Percentiles rank a stretch among this genome's conserved stretches.
phyloP scores from a whole-genome alignment of 2,113 vertebrate species.

The Paralichthys olivaceus region DNA sequence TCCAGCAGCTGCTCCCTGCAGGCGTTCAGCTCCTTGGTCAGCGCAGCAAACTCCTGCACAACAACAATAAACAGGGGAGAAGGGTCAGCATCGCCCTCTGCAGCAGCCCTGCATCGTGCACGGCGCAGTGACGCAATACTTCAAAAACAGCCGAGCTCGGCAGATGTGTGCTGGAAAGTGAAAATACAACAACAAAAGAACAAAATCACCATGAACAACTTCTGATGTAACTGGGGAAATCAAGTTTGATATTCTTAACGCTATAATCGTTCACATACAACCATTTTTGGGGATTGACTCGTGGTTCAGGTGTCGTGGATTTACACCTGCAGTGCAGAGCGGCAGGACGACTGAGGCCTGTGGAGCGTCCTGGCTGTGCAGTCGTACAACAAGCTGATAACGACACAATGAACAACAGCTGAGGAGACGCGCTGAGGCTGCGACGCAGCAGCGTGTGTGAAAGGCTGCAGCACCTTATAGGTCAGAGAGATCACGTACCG shows the following conservation, averaged over 20 bases:
- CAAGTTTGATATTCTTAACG: too few species aligned
- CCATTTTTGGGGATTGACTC: conserved; percentile 11
- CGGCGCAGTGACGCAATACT: conserved; percentile 15
- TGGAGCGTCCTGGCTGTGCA: background rate
- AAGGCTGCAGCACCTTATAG: too few species aligned
- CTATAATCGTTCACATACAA: too few species aligned
- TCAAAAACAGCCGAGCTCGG: too few species aligned
- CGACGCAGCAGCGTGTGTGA: too few species aligned
- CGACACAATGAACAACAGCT: too few species aligned
- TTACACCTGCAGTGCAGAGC: background rate
- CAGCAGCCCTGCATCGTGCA: background rate
- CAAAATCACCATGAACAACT: too few species aligned
- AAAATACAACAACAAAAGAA: too few species aligned
- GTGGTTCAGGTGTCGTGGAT: conserved; percentile 11
- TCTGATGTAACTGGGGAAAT: too few species aligned
- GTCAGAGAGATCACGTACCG: too few species aligned
- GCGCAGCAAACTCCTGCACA: conserved; percentile 94
- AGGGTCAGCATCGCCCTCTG: conserved; percentile 25
- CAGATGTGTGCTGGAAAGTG: too few species aligned
- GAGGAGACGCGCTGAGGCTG: too few species aligned
- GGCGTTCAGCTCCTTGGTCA: conserved; percentile 97
- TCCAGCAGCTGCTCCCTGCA: conserved; percentile 97
- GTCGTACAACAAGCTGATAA: background rate
- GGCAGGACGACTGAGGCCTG: background rate
- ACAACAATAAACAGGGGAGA: conserved; percentile 1